Base-by-base conservation (phyloP, 2,888 invertebrate species). In the Oxycera nigricornis region DNA sequence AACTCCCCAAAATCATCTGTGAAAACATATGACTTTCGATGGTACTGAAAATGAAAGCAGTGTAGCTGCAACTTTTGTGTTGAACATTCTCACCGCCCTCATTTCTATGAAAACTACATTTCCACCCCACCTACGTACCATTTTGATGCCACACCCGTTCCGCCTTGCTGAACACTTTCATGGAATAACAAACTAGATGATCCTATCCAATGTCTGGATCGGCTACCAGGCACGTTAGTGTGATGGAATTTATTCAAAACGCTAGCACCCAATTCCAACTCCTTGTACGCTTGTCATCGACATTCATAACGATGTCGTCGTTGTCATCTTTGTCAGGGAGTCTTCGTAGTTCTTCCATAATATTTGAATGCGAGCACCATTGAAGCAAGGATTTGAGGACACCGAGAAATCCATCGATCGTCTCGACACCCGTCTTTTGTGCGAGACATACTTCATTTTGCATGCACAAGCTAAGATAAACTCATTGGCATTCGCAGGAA, bases 181-280 rank as follows among this genome's bases (percentile, higher is more conserved):
- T 30, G 6, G 59, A 59, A 59, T 59, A 59, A 9, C 59, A 59
- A 59, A 59, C 59, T 28, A 59, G 59, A n/a, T 14, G 26, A 59
- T 28, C 59, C 30, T 30, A 30, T 22, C 22, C 7, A 0, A 9
- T 39, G 39, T 7, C 39, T 9, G 39, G 22, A 24, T 46, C 9
- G 24, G 17, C 24, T n/a, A 2, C 11, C 24, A 14, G 3, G n/a
- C n/a, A 17, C 20, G 41, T 46, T 46, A 22, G 39, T 20, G 22
- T 35, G 41, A 41, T 67, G 46, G 67, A 67, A 67, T 67, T 67
- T 67, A 67, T 67, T 67, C 41, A 67, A 26, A 46, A 11, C 26
- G 20, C n/a, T 20, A n/a, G 26, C 26, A 67, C 41, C n/a, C 24
- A 22, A 46, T 67, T 41, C 26, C 4, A 17, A 6, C 11, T 62